Conservation (phyloP, 2,797 vertebrate species). For the Molothrus aeneus region DNA sequence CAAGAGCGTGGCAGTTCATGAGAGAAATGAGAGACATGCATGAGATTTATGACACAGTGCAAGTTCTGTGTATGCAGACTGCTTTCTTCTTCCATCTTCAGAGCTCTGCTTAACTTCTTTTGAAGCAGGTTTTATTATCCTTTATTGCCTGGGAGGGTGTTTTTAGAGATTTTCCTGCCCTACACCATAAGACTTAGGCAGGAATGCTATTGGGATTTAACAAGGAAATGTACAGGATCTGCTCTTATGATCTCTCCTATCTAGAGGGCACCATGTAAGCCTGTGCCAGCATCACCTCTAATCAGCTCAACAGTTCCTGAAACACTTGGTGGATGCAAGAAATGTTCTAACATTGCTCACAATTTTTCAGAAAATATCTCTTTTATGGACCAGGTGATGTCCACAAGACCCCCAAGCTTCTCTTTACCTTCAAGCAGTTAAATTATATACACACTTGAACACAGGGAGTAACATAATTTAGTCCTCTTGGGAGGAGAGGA, state of each 20-base stretch:
- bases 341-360: not conserved
- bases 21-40: not conserved
- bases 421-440: not conserved
- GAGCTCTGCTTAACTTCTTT: constrained; percentile 41
- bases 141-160: constrained; percentile 30
- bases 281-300: not conserved
- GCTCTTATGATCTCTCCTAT: not conserved
- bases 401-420: not conserved
- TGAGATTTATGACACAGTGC: constrained; percentile 20
- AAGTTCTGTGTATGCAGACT: not conserved
- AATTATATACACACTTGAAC: not conserved
- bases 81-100: not conserved
- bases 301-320: not conserved
- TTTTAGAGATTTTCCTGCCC: not conserved
- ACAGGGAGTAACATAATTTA: not conserved
- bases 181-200: not conserved
- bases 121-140: not conserved
- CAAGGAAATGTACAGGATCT: not conserved
- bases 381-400: not conserved
- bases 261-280: not conserved
- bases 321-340: not conserved
- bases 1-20: not conserved
- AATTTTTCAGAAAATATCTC: not conserved
- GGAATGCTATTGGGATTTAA: not conserved
- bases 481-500: not conserved